Evolutionary conservation across 2,888 invertebrate genomes (phyloP), one percentile per base, ranked within the genome.

Genomic region (Leptopilina myrica): DNA sequence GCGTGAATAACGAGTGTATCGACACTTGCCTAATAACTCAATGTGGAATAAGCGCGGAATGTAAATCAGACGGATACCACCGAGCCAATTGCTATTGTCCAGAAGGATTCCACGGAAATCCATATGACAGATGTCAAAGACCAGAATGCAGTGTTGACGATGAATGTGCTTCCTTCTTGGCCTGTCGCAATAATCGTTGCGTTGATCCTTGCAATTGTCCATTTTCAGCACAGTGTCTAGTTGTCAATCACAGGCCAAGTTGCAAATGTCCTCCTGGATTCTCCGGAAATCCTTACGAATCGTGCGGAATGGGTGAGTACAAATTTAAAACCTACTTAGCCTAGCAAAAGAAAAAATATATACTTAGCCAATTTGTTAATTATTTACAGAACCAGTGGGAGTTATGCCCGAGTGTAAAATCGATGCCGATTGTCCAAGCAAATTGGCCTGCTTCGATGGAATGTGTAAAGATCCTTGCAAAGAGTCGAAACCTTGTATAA

Each of bases 161-260:
- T 6, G 97, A 97, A 84, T 98, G 98, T 87, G 94, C 96, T 0
- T 94, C 95, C 82, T 95, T 95, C 92, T 92, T 97, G 84, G 95
- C 97, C 9, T 98, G 98, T 88, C 93, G 94, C 82, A 95, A 95
- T 85, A 95, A 95, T 87, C 94, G 94, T 80, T 98, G 98, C 88
- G 94, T 95, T 87, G 95, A 96, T 92, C 97, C 97, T 8, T 98
- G 98, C 91, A 94, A 95, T 77, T 98, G 97, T 89, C 96, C 96
- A n/a, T 92, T 93, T 7, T 94, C 93, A 11, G 96, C 97, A 1
- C 93, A 95, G 80, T 98, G 98, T 87, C 94, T 93, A 2, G 97
- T 97, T 6, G 93, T 94, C 77, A 95, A 96, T 84, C 98, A 98
- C 90, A 92, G 93, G 78, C 95, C 97, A 0, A 93, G 94, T 76